Conservation (phyloP, 2,113 vertebrate genomes). For the Thunnus maccoyii region DNA sequence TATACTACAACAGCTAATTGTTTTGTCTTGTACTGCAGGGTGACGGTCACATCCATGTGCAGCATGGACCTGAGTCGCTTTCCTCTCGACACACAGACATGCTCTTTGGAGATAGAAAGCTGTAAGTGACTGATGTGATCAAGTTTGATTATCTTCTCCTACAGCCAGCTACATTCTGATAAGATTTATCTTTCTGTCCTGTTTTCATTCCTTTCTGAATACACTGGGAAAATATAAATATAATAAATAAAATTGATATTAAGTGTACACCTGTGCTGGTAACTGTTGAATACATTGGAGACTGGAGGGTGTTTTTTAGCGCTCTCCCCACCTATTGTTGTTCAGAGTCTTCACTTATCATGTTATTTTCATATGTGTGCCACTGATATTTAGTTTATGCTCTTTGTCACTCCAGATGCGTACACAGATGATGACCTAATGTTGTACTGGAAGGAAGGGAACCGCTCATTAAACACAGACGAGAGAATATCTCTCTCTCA, state of each 20-base stretch:
- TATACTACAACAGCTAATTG: neutral
- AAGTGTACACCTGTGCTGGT: too few relatives aligned
- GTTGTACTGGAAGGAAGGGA: constrained; percentile 90
- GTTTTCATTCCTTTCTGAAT: too few relatives aligned
- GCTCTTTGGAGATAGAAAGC: constrained; percentile 96
- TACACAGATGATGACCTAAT: constrained; percentile 98
- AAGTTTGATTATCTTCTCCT: too few relatives aligned
- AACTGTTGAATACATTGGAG: too few relatives aligned
- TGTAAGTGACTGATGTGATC: constrained; percentile 86
- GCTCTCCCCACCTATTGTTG: too few relatives aligned
- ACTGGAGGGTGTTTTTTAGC: too few relatives aligned
- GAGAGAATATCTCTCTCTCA: constrained; percentile 96
- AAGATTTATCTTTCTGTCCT: too few relatives aligned
- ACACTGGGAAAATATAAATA: too few relatives aligned
- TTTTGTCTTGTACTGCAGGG: constrained; percentile 80
- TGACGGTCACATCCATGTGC: constrained; percentile 96
- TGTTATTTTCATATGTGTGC: too few relatives aligned
- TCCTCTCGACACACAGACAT: constrained; percentile 94
- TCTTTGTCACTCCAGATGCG: constrained; percentile 86
- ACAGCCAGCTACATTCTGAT: too few relatives aligned
- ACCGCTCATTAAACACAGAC: constrained; percentile 66
- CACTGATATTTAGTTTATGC: neutral
- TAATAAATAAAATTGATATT: too few relatives aligned
- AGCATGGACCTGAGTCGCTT: constrained; percentile 97
- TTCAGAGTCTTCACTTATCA: too few relatives aligned